phyloP scores from a whole-genome alignment of 2,797 vertebrate species.

The Silurus aristotelis region DNA sequence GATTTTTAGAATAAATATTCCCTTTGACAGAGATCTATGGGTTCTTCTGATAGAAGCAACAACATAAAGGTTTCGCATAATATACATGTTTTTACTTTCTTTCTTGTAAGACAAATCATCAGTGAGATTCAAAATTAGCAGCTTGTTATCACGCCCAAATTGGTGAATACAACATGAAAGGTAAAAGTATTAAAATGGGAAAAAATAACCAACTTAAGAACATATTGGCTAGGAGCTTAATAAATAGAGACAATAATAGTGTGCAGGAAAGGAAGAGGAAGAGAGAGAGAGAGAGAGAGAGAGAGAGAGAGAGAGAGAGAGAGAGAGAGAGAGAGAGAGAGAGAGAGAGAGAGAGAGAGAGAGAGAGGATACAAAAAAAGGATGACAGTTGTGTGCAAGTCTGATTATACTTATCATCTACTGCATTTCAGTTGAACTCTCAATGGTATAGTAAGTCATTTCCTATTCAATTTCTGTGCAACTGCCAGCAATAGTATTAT shows the following conservation, averaged over 20 bases:
- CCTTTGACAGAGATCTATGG: background rate
- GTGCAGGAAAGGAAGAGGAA: conserved; percentile 16
- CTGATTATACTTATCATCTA: conserved; percentile 11
- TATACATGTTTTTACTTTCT: conserved; percentile 12
- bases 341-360: background rate
- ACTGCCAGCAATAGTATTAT: background rate
- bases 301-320: background rate
- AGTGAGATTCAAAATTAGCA: background rate
- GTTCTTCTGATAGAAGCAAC: background rate
- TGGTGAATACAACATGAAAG: background rate
- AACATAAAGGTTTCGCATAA: background rate
- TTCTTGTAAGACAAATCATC: conserved; percentile 1
- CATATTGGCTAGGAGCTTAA: background rate
- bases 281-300: background rate
- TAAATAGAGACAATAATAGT: too few species aligned
- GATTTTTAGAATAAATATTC: background rate
- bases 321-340: conserved; percentile 3
- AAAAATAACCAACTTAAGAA: background rate
- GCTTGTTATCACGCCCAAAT: background rate
- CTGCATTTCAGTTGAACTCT: background rate
- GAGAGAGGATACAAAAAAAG: background rate
- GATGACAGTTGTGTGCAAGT: conserved; percentile 15
- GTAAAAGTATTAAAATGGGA: background rate
- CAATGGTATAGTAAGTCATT: conserved; percentile 1
- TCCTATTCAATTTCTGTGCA: background rate